Evolutionary conservation across 1,140 invertebrate genomes (phyloP), one percentile per base, ranked within the genome.

Genomic region (Drosophila arizonae): DNA sequence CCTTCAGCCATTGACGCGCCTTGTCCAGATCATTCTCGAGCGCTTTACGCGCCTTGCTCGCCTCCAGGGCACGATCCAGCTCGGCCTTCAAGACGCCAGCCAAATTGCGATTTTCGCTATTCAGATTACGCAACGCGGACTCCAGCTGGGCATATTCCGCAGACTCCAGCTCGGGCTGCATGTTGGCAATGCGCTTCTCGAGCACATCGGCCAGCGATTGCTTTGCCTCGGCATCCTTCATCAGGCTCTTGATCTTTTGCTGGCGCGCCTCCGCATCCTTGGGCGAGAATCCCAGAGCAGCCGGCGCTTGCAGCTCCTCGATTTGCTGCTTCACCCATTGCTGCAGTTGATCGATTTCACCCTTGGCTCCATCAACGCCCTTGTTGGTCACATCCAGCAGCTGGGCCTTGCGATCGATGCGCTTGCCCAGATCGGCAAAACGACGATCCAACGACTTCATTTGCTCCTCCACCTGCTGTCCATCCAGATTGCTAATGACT

Each of bases 401-500:
- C 91, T 97, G 95, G 3, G 95, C 92, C 90, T 97, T 97, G 45
- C 97, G 94, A 81, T 96, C 95, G 26, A 97, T 94, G 61, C 97
- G 94, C 81, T 97, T 98, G 28, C 94, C 93, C 0, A 97, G 94
- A 88, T 98, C 97, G 56, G 95, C 95, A 72, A 97, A 95, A 66
- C 96, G 93, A 75, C 96, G 93, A 86, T 98, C 96, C 1, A 97
- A 93, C 0, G 95, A 95, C 91, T 97, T 97, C 71, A 96, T 93
- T 93, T 96, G 96, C 89, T 98, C 97, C 90, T 98, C 97, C 17
- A 98, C 95, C 91, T 98, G 96, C 77, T 98, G 97, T 0, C 95
- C 95, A 91, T 98, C 97, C 45, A 97, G 92, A 91, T 96, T 97
- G 90, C 96, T 97, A 2, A 97, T 95, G 39, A 96, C 94, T 63